phyloP scores from a whole-genome alignment of 2,888 invertebrate species.

The Auanema freiburgensis region DNA sequence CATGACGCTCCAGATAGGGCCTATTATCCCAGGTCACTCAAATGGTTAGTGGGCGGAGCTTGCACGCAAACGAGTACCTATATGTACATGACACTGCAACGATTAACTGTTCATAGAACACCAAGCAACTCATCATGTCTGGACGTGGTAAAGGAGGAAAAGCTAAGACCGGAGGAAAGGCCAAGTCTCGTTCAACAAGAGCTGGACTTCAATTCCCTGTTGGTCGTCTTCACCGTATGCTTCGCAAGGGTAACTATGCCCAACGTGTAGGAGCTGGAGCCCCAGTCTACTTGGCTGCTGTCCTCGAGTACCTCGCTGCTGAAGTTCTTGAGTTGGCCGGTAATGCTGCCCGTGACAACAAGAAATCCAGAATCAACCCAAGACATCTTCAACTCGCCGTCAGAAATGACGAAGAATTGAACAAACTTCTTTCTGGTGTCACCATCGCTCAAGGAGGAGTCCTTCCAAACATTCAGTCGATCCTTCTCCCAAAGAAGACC shows the following conservation, averaged over 20 bases:
- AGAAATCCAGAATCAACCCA: conserved; percentile 68
- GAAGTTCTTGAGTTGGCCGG: conserved; percentile 54
- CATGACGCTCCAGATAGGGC: too few relatives aligned
- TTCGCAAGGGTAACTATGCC: conserved; percentile 60
- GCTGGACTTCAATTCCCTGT: conserved; percentile 64
- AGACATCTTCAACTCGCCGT: conserved; percentile 61
- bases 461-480: conserved; percentile 67
- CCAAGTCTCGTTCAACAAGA: conserved; percentile 59
- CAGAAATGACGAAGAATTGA: conserved; percentile 62
- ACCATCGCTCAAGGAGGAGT: conserved; percentile 85
- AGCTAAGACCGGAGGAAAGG: conserved; percentile 52
- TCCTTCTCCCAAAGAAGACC: conserved; percentile 62
- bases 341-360: conserved; percentile 69
- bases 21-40: too few relatives aligned
- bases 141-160: conserved; percentile 74
- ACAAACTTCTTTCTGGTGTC: conserved; percentile 70
- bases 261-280: conserved; percentile 50
- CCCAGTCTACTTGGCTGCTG: conserved; percentile 57
- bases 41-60: too few relatives aligned
- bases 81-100: too few relatives aligned
- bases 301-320: conserved; percentile 59
- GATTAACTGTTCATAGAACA: too few relatives aligned
- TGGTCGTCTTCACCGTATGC: conserved; percentile 61
- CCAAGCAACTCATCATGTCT: too few relatives aligned
- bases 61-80: too few relatives aligned